These are phyloP conservation scores for Sialis fuliginosa DNA, from an alignment of 2,888 invertebrate species.

Conservation along the genomic window DNA sequence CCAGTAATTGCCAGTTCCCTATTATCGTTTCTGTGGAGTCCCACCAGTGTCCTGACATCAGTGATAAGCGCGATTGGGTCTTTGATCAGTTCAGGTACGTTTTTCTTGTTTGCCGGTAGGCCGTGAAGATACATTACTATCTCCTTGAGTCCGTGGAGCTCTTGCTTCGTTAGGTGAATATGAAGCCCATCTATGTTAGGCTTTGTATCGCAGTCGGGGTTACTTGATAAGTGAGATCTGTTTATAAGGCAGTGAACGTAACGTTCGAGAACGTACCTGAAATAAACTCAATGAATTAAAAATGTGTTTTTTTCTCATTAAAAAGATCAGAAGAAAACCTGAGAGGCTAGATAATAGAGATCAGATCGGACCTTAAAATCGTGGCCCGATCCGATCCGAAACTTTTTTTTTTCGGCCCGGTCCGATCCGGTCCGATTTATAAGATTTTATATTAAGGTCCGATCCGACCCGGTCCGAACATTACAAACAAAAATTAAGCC, in stretches of 20 bases:
- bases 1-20: constrained; percentile 73
- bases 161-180: constrained; percentile 61
- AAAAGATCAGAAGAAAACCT: too few species aligned
- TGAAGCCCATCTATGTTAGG: constrained; percentile 34
- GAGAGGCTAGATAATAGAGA: too few species aligned
- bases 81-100: constrained; percentile 75
- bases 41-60: constrained; percentile 76
- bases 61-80: constrained; percentile 80
- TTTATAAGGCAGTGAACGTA: constrained; percentile 80
- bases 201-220: constrained; percentile 14
- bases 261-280: constrained; percentile 68
- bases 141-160: constrained; percentile 66
- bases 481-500: too few species aligned
- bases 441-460: too few species aligned
- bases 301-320: too few species aligned
- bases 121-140: constrained; percentile 84
- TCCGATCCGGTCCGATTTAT: too few species aligned
- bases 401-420: too few species aligned
- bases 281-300: too few species aligned
- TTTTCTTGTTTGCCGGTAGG: constrained; percentile 75
- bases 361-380: too few species aligned
- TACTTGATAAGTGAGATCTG: constrained; percentile 50
- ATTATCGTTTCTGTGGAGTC: constrained; percentile 74
- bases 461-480: too few species aligned
- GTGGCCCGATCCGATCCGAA: too few species aligned